A percentile compares a stretch with the other conserved stretches of the same genome.
These are phyloP conservation scores for Cotesia congregata DNA, from an alignment of 2,888 invertebrate species.

Conservation along the genomic window DNA sequence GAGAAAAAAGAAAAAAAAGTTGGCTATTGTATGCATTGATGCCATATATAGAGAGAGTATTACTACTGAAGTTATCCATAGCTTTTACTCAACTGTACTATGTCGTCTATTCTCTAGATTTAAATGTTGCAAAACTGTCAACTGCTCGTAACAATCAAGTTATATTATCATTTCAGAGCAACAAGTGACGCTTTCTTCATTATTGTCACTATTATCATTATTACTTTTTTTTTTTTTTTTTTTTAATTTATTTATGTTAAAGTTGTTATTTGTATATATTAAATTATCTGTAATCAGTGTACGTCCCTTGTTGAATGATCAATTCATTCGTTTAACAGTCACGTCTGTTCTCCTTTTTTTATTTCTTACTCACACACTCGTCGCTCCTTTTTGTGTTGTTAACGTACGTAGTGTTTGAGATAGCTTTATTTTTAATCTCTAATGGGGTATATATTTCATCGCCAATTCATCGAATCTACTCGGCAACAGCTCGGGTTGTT, in stretches of 20 bases:
- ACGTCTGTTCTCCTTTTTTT: not conserved
- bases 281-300: slow-evolving; percentile 1
- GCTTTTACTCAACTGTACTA: not conserved
- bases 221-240: not conserved
- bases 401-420: not conserved
- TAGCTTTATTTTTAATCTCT: not conserved
- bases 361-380: not conserved
- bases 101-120: not conserved
- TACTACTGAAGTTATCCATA: slow-evolving; percentile 5
- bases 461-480: slow-evolving; percentile 1
- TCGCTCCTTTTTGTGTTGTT: not conserved
- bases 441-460: slow-evolving; percentile 6
- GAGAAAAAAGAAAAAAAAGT: slow-evolving; percentile 3
- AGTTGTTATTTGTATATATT: not conserved
- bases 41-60: slow-evolving; percentile 16
- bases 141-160: not conserved
- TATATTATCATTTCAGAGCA: slow-evolving; percentile 6
- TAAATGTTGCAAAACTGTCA: slow-evolving; percentile 2
- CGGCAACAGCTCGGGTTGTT: not conserved
- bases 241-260: not conserved
- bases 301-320: slow-evolving; percentile 1
- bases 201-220: not conserved
- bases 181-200: slow-evolving; percentile 19
- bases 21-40: slow-evolving; percentile 6
- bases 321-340: not conserved